Base-by-base conservation (phyloP, 2,113 vertebrate species). In the Mirza zaza region DNA sequence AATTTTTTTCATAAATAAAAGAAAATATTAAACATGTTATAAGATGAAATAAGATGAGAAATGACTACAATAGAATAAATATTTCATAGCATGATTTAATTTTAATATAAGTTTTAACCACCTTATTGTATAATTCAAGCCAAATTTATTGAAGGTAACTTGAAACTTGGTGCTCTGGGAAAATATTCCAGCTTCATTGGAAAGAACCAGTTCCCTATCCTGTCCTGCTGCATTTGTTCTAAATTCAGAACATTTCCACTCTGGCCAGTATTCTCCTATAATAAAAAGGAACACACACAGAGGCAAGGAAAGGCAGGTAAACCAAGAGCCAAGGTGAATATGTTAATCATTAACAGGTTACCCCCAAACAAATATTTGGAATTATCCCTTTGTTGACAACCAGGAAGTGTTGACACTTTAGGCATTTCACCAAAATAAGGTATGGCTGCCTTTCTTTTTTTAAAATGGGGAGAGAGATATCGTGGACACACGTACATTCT, bases 321-420 rank as follows among this genome's bases (percentile, higher is more conserved):
- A 48, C 45, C 55, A 39, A 79, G 65, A 79, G 29, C 25, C 20
- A 61, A 45, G 65, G 23, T 81, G 73, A 82, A 61, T 42, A 2
- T 61, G 71, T 90, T 81, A 81, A 94, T 84, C 14, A 92, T 92
- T 94, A 59, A 75, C 42, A 85, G 29, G 12, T 71, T 79, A 83
- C 79, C 29, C 32, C n/a, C 42, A 89, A 91, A 6, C 65, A 39
- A 57, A 81, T 85, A 96, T 61, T 84, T 79, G 55, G 83, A 96
- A 94, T 45, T 39, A 57, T 18, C 18, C 15, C 84, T 89, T 81
- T 92, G 50, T 48, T 88, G 76, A 92, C 52, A 95, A 59, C 13
- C 29, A 15, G 27, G 20, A 79, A 79, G 27, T 89, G 29, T 59
- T 92, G 88, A 94, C 18, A 85, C n/a, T 75, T 63, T 9, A 83